Base-by-base conservation (phyloP, 2,888 invertebrate genomes). In the Ecliptopera silaceata region DNA sequence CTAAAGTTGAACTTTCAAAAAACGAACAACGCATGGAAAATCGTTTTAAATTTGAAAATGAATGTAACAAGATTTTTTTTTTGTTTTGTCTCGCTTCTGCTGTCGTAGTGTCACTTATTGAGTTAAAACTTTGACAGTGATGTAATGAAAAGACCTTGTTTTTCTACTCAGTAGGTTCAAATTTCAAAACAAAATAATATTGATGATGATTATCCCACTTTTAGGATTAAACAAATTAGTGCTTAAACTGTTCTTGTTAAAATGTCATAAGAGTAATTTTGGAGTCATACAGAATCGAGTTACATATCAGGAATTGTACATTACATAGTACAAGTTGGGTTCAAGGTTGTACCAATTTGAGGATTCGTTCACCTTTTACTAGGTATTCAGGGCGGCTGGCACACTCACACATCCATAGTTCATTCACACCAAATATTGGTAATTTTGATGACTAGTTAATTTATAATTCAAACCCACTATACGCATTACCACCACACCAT, bases 331-430 rank as follows among this genome's bases (percentile, higher is more conserved):
- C 48, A 53, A 42, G 38, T 50, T 41, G 49, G 46, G 61, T 62
- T 62, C 64, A 64, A 64, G 64, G 64, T 45, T 43, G 36, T 5
- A 43, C 17, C 49, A 45, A 59, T 62, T 55, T 31, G 38, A 42
- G 42, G 13, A 50, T 55, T 53, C 60, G 8, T 57, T 63, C 51
- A 63, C 51, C 62, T 59, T 34, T 39, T 31, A 6, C 29, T 31
- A 47, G 36, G 17, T 5, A 11, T 15, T 48, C 34, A 38, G 17
- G 1, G 34, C 12, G 15, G 39, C 41, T 49, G 17, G 39, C n/a
- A 2, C 43, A 44, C 42, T 43, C 18, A 32, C 12, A 32, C 10
- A 29, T 29, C 31, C 0, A 31, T 31, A 6, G 3, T 12, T 34
- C n/a, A n/a, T n/a, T n/a, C n/a, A 31, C 3, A n/a, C 31, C n/a